Evolutionary conservation across 2,113 vertebrate genomes (phyloP).

Genomic region (Lepisosteus osseus): DNA sequence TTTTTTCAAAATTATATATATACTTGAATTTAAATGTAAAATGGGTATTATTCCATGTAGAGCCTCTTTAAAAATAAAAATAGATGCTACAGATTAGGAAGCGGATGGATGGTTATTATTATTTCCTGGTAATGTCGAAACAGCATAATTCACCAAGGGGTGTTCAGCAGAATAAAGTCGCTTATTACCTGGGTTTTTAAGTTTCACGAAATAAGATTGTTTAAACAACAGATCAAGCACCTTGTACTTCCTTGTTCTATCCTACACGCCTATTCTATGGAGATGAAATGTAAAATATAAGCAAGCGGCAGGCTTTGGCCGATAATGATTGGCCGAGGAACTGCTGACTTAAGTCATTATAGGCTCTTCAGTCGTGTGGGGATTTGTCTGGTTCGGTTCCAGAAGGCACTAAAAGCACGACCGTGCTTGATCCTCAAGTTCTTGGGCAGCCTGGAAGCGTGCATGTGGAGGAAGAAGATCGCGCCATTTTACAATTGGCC

Average conservation of each 20-base stretch:
- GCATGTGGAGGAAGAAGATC: background rate
- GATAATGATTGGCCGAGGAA: slow-evolving; percentile 18
- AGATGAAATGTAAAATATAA: slow-evolving; percentile 19
- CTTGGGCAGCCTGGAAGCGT: background rate
- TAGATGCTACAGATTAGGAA: no score
- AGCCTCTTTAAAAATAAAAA: no score
- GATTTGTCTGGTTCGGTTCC: slow-evolving; percentile 11
- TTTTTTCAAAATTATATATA: no score
- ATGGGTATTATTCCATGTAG: no score
- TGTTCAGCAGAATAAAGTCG: no score
- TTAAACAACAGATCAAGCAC: no score
- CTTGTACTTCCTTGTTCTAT: background rate
- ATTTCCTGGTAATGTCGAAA: no score
- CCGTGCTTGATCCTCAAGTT: slow-evolving; percentile 7
- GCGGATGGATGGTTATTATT: no score
- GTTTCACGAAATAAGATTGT: no score
- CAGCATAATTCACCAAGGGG: no score
- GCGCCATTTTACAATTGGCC: slow-evolving; percentile 1
- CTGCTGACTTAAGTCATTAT: background rate
- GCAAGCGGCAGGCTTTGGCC: background rate
- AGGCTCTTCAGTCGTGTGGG: background rate
- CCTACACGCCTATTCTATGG: background rate
- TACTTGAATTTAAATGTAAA: no score
- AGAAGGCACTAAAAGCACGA: background rate
- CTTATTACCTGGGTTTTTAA: no score